These are phyloP conservation scores for Eupithecia inturbata DNA, from an alignment of 2,888 invertebrate genomes.

Conservation along the genomic window DNA sequence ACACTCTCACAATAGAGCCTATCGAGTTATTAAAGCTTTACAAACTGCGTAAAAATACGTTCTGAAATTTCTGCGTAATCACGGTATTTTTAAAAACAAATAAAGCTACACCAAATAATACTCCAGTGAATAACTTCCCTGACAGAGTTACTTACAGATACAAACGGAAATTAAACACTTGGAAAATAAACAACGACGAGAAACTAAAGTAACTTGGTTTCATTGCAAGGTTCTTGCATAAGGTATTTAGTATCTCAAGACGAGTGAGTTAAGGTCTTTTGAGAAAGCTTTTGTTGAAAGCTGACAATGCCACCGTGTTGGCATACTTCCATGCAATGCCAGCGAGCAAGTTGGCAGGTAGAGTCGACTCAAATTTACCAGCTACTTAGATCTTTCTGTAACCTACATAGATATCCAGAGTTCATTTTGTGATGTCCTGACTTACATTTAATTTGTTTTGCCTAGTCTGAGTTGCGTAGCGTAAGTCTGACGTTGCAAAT, in stretches of 20 bases:
- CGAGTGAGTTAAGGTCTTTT: conserved; percentile 11
- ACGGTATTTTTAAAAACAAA: conserved; percentile 3
- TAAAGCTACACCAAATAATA: neutral
- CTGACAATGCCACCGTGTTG: conserved; percentile 7
- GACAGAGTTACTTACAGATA: neutral
- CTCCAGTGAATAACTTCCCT: neutral
- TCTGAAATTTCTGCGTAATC: neutral
- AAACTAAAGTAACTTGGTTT: conserved; percentile 53
- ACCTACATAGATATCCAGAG: neutral
- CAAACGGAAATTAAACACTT: conserved; percentile 36
- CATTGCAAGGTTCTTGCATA: neutral
- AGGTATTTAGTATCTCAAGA: conserved; percentile 4
- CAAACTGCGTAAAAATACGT: neutral
- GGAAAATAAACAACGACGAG: conserved; percentile 41
- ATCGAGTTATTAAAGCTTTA: neutral
- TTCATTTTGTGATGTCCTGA: neutral
- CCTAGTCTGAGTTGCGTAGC: too few species aligned
- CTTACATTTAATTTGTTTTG: too few species aligned
- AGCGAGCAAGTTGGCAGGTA: conserved; percentile 12
- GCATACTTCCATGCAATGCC: conserved; percentile 9
- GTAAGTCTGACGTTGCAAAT: neutral
- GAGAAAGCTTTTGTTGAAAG: conserved; percentile 8
- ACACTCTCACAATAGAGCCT: neutral
- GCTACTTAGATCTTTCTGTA: neutral
- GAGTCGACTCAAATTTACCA: conserved; percentile 1